Base-by-base conservation (phyloP, 2,113 vertebrate species). In the Daboia siamensis region DNA sequence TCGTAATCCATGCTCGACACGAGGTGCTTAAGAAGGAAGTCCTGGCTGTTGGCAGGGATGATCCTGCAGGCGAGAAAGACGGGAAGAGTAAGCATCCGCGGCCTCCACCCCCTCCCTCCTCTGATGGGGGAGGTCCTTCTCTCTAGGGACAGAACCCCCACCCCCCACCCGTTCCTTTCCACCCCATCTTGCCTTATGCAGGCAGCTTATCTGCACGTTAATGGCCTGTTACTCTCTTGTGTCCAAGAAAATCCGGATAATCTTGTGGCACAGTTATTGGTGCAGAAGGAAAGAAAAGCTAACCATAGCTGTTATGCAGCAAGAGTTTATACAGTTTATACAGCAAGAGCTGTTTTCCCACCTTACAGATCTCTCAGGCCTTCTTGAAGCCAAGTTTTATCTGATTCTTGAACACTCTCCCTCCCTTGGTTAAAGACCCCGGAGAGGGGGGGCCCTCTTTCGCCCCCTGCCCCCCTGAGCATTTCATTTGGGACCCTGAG, bases 1-100 rank as follows among this genome's bases (percentile, higher is more conserved):
- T 98, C 98, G 39, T 99, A 99, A 96, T 99, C 98, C 80, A 97
- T 98, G 3, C 98, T 98, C 0, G 98, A 97, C 26, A 98, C 98
- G 93, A 99, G 94, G 95, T 99, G 98, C 96, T 98, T 98, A 95
- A 99, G 94, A 95, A 98, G 94, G 95, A 99, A 99, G 80, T 97
- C 98, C 91, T 97, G 98, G 54, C 97, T 98, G 94, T 97, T 98
- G 56, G 98, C 98, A 0, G 98, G 98, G 64, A 99, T 94, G 33
- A 99, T 99, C 95, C 98, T 99, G 96, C 7, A 5, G 92, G 92
- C 21, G 74, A 93, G 85, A 95, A 92, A 87, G 84, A 13, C 0
- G 3, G 39, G 1, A 3, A 55, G 15, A 44, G 48, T 51, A 23
- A n/a, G 54, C 15, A 3, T 90, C 57, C 1, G 11, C 1, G 0